Base-by-base conservation (phyloP, 2,797 vertebrate species). In the Pitangus sulphuratus region DNA sequence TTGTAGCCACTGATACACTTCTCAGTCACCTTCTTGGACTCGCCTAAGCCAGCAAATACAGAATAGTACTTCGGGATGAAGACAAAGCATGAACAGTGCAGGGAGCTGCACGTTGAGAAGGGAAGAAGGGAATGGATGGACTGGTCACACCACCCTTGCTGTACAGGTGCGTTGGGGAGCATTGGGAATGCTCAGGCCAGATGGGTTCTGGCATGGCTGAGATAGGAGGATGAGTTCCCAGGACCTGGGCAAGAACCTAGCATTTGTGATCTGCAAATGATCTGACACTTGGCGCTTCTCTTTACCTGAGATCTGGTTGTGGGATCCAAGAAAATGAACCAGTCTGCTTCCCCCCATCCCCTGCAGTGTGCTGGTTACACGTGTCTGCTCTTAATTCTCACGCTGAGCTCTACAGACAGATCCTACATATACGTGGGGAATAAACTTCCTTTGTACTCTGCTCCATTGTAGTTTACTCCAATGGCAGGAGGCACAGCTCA, bases 391-490 rank as follows among this genome's bases (percentile, higher is more conserved):
- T 62, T 74, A 40, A 72, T 88, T 91, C 57, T 86, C 87, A 58
- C 58, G 25, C 47, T 19, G 87, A 75, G 54, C 76, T 91, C 84
- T 72, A n/a, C 65, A 47, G 84, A 54, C 79, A 79, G 83, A 78
- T 92, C 69, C 62, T 90, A 35, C 11, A 3, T 70, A 58, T 0
- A 1, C 58, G 35, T 8, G n/a, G 65, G 68, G 65, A 87, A 93
- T 86, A 92, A 16, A 85, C 47, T 71, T 81, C 72, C 66, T 90
- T 88, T 92, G 82, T 87, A 53, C 50, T 90, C 42, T 84, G 62
- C 58, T 89, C 39, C 24, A 17, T 48, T 80, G 69, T 76, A 75
- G 40, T 74, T 92, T 87, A 56, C 58, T 75, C 79, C 70, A 78
- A 30, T n/a, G 37, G 69, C 82, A 96, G 84, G 86, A 93, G 86